Evolutionary conservation across 2,888 invertebrate species (phyloP).

Genomic region (Orthosia gothica): DNA sequence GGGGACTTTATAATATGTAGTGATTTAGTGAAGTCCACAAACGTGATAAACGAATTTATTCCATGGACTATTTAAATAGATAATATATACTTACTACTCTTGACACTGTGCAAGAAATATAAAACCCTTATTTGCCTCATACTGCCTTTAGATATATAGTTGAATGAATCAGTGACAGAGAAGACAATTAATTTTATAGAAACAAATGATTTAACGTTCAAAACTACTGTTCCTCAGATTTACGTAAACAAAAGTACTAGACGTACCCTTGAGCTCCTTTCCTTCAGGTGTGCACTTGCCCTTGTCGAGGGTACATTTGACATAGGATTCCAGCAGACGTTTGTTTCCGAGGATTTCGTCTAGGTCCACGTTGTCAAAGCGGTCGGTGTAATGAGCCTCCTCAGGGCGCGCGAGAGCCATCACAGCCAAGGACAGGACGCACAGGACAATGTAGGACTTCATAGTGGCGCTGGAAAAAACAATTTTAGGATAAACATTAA

Average conservation of each 20-base stretch:
- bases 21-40: background rate
- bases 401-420: constrained; percentile 72
- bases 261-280: constrained; percentile 93
- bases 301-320: constrained; percentile 92
- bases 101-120: background rate
- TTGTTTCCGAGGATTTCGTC: constrained; percentile 93
- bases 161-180: background rate
- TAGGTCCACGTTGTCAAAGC: constrained; percentile 93
- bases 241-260: background rate
- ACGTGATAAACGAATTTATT: background rate
- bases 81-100: too few relatives aligned
- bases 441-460: constrained; percentile 71
- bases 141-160: background rate
- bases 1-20: too few relatives aligned
- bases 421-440: constrained; percentile 73
- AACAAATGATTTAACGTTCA: background rate
- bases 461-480: constrained; percentile 58
- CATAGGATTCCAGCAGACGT: constrained; percentile 92
- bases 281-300: constrained; percentile 93
- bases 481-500: background rate
- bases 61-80: background rate
- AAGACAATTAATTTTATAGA: background rate
- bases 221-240: too few relatives aligned
- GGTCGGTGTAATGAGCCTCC: constrained; percentile 89
- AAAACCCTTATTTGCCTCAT: background rate